Percentiles rank a stretch among this genome's conserved stretches.
These are phyloP conservation scores for Dendrolimus punctatus DNA, from an alignment of 1,140 invertebrate species.

Conservation along the genomic window DNA sequence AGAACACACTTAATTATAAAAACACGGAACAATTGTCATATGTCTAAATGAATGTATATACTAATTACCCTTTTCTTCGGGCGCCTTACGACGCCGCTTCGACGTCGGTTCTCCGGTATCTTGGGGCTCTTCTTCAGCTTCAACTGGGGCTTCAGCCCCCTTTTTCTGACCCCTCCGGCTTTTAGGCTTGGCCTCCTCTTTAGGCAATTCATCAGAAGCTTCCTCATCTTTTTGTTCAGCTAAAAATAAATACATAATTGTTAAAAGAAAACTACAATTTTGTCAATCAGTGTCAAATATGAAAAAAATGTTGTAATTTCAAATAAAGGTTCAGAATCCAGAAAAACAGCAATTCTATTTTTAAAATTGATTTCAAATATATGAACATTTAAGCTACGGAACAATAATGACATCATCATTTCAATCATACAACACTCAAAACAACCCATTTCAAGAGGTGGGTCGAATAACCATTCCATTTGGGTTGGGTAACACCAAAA, in stretches of 20 bases:
- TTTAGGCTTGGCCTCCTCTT: constrained; percentile 40
- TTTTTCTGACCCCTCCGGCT: constrained; percentile 50
- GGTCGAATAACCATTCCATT: no score
- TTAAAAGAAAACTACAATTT: constrained; percentile 6
- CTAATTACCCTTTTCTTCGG: constrained; percentile 63
- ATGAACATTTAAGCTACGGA: no score
- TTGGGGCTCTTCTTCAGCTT: constrained; percentile 36
- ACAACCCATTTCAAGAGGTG: no score
- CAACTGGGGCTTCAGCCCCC: constrained; percentile 20
- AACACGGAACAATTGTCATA: constrained; percentile 44
- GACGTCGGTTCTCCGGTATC: constrained; percentile 41
- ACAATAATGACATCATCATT: no score
- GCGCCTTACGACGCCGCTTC: constrained; percentile 49
- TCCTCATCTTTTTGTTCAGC: constrained; percentile 41
- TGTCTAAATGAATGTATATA: constrained; percentile 33
- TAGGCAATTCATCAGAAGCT: constrained; percentile 27
- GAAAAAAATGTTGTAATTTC: no score
- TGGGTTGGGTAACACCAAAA: no score
- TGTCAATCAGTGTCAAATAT: background rate
- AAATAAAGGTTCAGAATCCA: no score
- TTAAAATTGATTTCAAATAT: no score
- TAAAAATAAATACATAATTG: constrained; percentile 16
- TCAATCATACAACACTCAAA: no score
- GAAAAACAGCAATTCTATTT: no score
- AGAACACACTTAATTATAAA: constrained; percentile 47